Evolutionary conservation across 64 coral and sea anemone species (phyloP).

Genomic region (Stylophora pistillata): DNA sequence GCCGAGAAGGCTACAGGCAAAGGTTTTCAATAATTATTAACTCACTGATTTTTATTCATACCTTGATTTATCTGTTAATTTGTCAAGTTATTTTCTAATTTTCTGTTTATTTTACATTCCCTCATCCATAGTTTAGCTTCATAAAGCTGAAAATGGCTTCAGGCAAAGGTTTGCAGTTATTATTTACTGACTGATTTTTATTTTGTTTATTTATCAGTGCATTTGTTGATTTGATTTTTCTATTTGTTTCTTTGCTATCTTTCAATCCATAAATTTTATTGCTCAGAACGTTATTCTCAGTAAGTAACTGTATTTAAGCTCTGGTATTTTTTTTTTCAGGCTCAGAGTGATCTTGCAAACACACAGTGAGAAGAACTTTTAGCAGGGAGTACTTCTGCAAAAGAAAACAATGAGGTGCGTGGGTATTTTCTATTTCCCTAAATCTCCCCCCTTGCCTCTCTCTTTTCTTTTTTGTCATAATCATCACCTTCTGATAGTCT

Average conservation of each 20-base stretch:
- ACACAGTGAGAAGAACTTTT: constrained; percentile 40
- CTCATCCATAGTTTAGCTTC: neutral
- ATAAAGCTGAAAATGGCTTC: constrained; percentile 23
- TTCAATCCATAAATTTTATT: constrained; percentile 25
- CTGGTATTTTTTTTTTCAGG: constrained; percentile 20
- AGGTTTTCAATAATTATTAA: constrained; percentile 16
- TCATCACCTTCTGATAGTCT: neutral
- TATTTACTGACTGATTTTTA: constrained; percentile 7
- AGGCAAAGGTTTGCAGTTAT: constrained; percentile 29
- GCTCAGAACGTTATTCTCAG: constrained; percentile 12
- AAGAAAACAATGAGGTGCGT: constrained; percentile 63
- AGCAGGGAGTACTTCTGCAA: constrained; percentile 42
- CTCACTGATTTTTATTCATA: constrained; percentile 12
- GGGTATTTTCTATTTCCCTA: constrained; percentile 45
- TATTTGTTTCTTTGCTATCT: constrained; percentile 23
- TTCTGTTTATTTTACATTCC: constrained; percentile 1
- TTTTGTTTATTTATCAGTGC: constrained; percentile 14
- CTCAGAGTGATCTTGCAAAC: constrained; percentile 35
- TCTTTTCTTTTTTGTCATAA: neutral
- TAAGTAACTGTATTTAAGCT: constrained; percentile 47
- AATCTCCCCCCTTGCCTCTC: neutral
- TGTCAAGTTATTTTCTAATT: neutral
- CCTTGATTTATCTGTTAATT: constrained; percentile 8
- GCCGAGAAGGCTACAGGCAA: constrained; percentile 11
- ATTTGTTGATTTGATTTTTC: constrained; percentile 41